Evolutionary conservation across 2,888 invertebrate genomes (phyloP), one percentile per base, ranked within the genome.

Genomic region (Ditula angustiorana): DNA sequence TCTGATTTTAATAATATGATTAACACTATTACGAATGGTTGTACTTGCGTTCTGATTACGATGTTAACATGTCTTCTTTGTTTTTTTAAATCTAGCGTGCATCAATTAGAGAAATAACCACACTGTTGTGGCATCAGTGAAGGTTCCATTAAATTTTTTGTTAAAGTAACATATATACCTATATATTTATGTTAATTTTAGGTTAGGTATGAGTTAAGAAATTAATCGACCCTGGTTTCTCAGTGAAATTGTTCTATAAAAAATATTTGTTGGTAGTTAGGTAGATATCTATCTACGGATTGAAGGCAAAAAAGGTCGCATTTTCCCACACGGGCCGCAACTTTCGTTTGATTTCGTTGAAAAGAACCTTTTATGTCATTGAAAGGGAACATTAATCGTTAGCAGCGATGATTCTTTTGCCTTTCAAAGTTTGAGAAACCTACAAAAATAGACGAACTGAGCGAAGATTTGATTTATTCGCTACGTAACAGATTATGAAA

Each of bases 341-440:
- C 28, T 21, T 55, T 61, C 61, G 24, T 61, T 47, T 46, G 53
- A 55, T 61, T 61, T 37, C 13, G 53, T 19, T 61, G 61, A 61
- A 55, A 53, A 46, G 26, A 61, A 24, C 33, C 53, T 53, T 61
- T 61, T 61, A 53, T 53, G 37, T 21, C 61, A 19, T 33, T 61
- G 52, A 61, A 61, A 33, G 53, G 46, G 23, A 53, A 55, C 46
- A 53, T 53, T 53, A 46, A 53, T 61, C 46, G 53, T 46, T 53
- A 61, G 52, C 53, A 41, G 52, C 50, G 30, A 61, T 46, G 46
- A 35, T 61, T 53, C 46, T 30, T 44, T 13, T 16, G 33, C 41
- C 52, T 60, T 60, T 60, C 44, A 52, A 52, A 37, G 24, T 46
- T 44, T 35, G 53, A 26, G 53, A 44, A 61, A 52, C 41, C 50